Percentiles rank a stretch among this genome's conserved stretches.
Evolutionary conservation across 1,140 invertebrate species (phyloP).

Genomic region (Heterodera carotae): DNA sequence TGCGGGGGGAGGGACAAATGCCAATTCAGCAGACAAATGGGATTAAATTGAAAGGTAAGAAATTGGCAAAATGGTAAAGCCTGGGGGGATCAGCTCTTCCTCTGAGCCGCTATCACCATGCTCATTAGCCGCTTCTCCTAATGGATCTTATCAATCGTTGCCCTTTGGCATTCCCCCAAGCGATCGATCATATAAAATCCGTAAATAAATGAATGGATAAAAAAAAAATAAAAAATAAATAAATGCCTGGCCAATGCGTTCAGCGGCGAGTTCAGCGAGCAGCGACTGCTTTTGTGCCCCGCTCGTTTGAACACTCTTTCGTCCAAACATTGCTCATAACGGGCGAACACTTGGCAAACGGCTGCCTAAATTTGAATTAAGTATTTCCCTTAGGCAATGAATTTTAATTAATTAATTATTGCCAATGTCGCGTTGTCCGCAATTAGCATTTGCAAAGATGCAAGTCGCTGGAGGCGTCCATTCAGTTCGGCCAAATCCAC

Average conservation of each 20-base stretch:
- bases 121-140: too few relatives aligned
- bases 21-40: not conserved
- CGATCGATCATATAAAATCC: too few relatives aligned
- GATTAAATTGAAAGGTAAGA: not conserved
- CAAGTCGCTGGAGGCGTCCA: constrained; percentile 51
- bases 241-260: constrained; percentile 57
- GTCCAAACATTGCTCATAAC: constrained; percentile 57
- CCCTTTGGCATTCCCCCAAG: too few relatives aligned
- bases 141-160: too few relatives aligned
- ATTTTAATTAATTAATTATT: constrained; percentile 29
- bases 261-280: constrained; percentile 63
- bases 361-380: constrained; percentile 17
- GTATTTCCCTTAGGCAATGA: constrained; percentile 30
- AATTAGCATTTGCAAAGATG: constrained; percentile 33
- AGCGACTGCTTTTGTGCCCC: constrained; percentile 31
- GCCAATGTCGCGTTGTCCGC: constrained; percentile 18
- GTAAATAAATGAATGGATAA: too few relatives aligned
- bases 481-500: constrained; percentile 62
- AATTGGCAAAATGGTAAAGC: too few relatives aligned
- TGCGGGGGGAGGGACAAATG: not conserved
- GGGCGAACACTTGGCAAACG: constrained; percentile 56
- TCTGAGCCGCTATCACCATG: too few relatives aligned
- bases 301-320: constrained; percentile 50
- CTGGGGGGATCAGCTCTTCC: too few relatives aligned
- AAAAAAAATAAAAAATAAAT: too few relatives aligned